Base-by-base conservation (phyloP, 2,797 vertebrate species). In the Cheirogaleus major region DNA sequence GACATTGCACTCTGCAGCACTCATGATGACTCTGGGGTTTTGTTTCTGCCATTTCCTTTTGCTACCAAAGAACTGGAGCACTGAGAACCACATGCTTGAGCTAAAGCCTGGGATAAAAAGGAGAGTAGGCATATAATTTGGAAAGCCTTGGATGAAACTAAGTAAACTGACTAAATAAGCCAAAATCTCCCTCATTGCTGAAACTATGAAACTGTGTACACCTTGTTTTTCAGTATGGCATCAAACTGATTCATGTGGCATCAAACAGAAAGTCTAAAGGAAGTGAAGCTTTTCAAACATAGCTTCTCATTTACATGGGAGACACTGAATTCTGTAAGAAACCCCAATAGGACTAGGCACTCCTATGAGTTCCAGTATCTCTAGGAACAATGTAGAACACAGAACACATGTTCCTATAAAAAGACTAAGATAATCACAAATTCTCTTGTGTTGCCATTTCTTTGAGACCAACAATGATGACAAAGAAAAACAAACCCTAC, bases 21-120 rank as follows among this genome's bases (percentile, higher is more conserved):
- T 35, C 2, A 4, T 1, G 27, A 13, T 3, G 48, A 14, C 4
- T 11, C 2, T 43, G 0, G 7, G 2, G 1, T 38, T 69, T 41
- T 30, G 4, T 50, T n/a, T n/a, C 52, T 38, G n/a, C 13, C 8
- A 12, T 14, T n/a, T 50, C 6, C 0, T 1, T 73, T 18, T 41
- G 45, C 23, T 50, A 41, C 2, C 2, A 4, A 48, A 61, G 38
- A 52, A 6, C 4, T 32, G 11, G 41, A 9, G 4, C 2, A 43
- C 9, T n/a, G 15, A 41, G 18, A 30, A 48, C 12, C 22, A 67
- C 30, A 14, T 8, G 45, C 14, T 55, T 4, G 12, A 2, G 4
- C 55, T 43, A 63, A 92, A 76, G 41, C 8, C 6, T 30, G 15
- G 9, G 1, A 17, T 78, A 55, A 27, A 30, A 86, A 30, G 11